Base-by-base conservation (phyloP, 2,888 invertebrate species). In the Lysandra bellargus region DNA sequence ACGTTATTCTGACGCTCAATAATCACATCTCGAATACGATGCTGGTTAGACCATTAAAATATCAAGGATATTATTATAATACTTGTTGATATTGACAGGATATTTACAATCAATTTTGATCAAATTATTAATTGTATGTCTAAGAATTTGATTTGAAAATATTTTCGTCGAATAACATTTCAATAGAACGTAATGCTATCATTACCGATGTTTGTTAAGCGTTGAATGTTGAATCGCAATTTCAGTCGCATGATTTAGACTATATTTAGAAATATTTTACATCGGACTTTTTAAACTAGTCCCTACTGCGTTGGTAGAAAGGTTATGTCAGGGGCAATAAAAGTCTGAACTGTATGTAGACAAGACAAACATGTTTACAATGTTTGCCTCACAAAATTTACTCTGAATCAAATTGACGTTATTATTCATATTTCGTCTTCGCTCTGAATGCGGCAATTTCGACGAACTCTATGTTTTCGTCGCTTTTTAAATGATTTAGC, bases 281-380 rank as follows among this genome's bases (percentile, higher is more conserved):
- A 14, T 61, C 61, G 6, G 61, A 61, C 6, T 61, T 61, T 61
- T 14, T 61, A 23, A 61, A 61, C 6, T 61, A 4, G 1, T 61
- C 2, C 61, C 7, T 61, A 23, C 1, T 61, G 0, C 7, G 23
- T 6, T 2, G 23, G 7, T 23, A 61, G 23, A 61, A 61, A 23
- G 23, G 7, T 1, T 0, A 23, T 23, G n/a, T 61, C 61, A 23
- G 7, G 23, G n/a, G 61, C 4, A 61, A 23, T 23, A 61, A n/a
- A 61, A 61, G 2, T 61, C 61, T 23, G 61, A 61, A 61, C 23
- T 23, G n/a, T 7, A 17, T 9, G 69, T 33, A 69, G 69, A 69
- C 69, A 69, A 79, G 84, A 88, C 89, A 91, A 91, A 91, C 91
- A 91, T 91, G 90, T 90, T 91, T 90, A 88, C 89, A 84, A 85